These are phyloP conservation scores for Gopherus flavomarginatus DNA, from an alignment of 2,113 vertebrate species.

Conservation along the genomic window DNA sequence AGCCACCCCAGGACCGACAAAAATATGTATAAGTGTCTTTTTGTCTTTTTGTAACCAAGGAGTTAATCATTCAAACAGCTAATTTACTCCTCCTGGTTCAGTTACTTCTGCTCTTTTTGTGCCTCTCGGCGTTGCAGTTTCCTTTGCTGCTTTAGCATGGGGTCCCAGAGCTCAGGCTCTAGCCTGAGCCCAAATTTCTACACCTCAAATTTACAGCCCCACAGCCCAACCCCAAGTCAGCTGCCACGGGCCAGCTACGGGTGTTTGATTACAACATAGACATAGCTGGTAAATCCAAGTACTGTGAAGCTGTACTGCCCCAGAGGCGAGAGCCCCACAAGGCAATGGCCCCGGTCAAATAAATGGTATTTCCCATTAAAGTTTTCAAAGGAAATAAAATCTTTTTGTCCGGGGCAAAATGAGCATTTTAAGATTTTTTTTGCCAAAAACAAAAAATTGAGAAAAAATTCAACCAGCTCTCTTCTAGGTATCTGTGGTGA, in stretches of 20 bases:
- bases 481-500: not conserved
- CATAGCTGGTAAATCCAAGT: too few species aligned
- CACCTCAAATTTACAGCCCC: not conserved
- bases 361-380: too few species aligned
- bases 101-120: not conserved
- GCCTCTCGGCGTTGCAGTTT: not conserved
- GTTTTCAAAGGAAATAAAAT: too few species aligned
- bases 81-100: not conserved
- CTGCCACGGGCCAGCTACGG: not conserved
- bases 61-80: not conserved
- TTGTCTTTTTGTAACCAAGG: not conserved
- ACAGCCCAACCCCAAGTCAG: not conserved
- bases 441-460: not conserved
- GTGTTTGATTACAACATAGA: not conserved
- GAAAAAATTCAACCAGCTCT: not conserved
- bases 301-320: too few species aligned
- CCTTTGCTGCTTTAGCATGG: not conserved
- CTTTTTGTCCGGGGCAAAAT: too few species aligned
- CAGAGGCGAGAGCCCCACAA: not conserved
- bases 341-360: not conserved
- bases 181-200: too few species aligned
- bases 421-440: not conserved
- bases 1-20: not conserved
- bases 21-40: not conserved
- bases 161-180: too few species aligned